These are phyloP conservation scores for Alauda arvensis DNA, from an alignment of 2,797 vertebrate species.

Conservation along the genomic window DNA sequence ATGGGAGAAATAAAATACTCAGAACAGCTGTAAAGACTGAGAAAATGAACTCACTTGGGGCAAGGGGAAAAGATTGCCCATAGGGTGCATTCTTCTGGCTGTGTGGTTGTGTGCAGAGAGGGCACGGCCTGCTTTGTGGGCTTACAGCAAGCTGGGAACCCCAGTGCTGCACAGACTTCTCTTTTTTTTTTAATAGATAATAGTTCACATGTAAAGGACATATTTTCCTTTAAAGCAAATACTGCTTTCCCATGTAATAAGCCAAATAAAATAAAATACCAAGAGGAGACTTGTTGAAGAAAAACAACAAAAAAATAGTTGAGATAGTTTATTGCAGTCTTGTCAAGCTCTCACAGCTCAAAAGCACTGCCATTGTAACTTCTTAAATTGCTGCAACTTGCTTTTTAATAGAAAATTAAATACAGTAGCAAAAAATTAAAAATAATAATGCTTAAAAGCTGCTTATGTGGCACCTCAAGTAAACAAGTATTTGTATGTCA, in stretches of 20 bases:
- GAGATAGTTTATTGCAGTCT: neutral
- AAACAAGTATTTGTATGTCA: neutral
- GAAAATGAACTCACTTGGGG: neutral
- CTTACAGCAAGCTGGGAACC: neutral
- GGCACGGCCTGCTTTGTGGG: neutral
- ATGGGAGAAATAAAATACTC: neutral
- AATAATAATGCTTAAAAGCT: neutral
- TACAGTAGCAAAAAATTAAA: neutral
- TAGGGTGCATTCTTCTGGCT: neutral
- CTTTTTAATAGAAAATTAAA: neutral
- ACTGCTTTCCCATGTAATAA: conserved; percentile 34
- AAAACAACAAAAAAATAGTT: neutral
- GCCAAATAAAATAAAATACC: conserved; percentile 59
- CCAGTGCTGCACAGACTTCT: neutral
- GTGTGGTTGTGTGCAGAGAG: neutral
- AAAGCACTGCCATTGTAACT: neutral
- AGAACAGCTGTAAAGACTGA: neutral
- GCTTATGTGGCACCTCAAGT: neutral
- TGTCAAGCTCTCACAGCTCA: neutral
- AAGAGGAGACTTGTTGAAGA: neutral
- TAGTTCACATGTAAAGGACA: neutral
- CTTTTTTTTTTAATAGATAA: neutral
- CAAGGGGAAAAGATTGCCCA: neutral
- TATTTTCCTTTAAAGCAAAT: conserved; percentile 32
- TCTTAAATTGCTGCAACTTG: neutral